phyloP scores from a whole-genome alignment of 2,888 invertebrate genomes.

The Agrotis puta region DNA sequence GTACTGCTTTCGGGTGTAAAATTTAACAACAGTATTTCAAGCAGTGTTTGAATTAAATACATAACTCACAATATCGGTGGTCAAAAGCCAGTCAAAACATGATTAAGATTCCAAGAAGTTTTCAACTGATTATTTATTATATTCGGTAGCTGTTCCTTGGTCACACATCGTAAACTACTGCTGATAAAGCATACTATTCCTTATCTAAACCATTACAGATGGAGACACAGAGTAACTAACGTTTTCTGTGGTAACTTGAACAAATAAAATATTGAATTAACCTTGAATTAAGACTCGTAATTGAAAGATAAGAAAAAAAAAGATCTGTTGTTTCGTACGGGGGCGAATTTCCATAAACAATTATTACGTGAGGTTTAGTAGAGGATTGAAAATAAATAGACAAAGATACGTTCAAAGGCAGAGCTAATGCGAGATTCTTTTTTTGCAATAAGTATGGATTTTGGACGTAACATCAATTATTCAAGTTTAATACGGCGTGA shows the following conservation, averaged over 20 bases:
- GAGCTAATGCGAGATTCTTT: slow-evolving; percentile 46
- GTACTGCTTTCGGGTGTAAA: not conserved
- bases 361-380: slow-evolving; percentile 28
- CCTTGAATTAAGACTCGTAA: slow-evolving; percentile 60
- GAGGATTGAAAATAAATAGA: slow-evolving; percentile 27
- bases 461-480: slow-evolving; percentile 57
- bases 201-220: slow-evolving; percentile 51
- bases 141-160: slow-evolving; percentile 48
- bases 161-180: slow-evolving; percentile 55
- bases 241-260: slow-evolving; percentile 19
- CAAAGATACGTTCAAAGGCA: slow-evolving; percentile 29
- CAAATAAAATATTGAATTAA: slow-evolving; percentile 54
- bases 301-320: slow-evolving; percentile 52
- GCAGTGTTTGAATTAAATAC: slow-evolving; percentile 42
- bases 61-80: slow-evolving; percentile 41
- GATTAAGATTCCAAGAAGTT: slow-evolving; percentile 56
- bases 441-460: slow-evolving; percentile 40
- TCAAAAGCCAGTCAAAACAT: slow-evolving; percentile 44
- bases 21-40: slow-evolving; percentile 14
- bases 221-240: slow-evolving; percentile 31
- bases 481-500: slow-evolving; percentile 58
- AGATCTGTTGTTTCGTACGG: slow-evolving; percentile 37
- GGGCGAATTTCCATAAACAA: slow-evolving; percentile 59
- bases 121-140: slow-evolving; percentile 38
- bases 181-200: slow-evolving; percentile 54